Conservation (phyloP, 2,888 invertebrate genomes). For the Ischnura elegans region DNA sequence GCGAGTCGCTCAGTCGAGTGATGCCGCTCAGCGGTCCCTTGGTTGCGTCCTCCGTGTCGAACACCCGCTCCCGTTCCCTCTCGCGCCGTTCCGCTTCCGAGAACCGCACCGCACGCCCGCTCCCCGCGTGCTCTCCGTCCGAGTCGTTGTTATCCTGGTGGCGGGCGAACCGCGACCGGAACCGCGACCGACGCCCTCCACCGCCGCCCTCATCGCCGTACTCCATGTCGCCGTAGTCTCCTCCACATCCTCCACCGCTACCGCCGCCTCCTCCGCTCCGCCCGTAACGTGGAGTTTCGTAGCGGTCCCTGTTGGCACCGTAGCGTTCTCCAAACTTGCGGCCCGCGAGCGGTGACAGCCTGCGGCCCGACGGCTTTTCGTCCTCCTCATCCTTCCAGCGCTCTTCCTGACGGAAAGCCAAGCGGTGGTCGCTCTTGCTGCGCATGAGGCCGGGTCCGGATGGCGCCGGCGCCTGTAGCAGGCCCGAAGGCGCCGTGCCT, state of each 20-base stretch:
- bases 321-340: slow-evolving; percentile 87
- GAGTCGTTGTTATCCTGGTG: slow-evolving; percentile 86
- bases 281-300: slow-evolving; percentile 68
- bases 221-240: slow-evolving; percentile 81
- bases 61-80: slow-evolving; percentile 83
- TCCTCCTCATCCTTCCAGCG: slow-evolving; percentile 80
- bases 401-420: slow-evolving; percentile 93
- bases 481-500: slow-evolving; percentile 76
- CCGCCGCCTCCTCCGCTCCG: slow-evolving; percentile 70
- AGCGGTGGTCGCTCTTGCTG: slow-evolving; percentile 95
- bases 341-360: slow-evolving; percentile 83
- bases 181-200: slow-evolving; percentile 81
- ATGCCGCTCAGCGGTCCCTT: slow-evolving; percentile 91
- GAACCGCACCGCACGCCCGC: slow-evolving; percentile 83
- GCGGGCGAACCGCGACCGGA: slow-evolving; percentile 86
- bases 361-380: slow-evolving; percentile 73
- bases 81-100: slow-evolving; percentile 77
- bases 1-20: slow-evolving; percentile 91
- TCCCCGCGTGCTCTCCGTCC: slow-evolving; percentile 81
- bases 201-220: slow-evolving; percentile 82
- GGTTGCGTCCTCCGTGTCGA: slow-evolving; percentile 94
- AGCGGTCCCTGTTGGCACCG: slow-evolving; percentile 72
- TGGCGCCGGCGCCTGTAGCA: slow-evolving; percentile 80
- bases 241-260: background rate
- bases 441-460: slow-evolving; percentile 90